Base-by-base conservation (phyloP, 1,140 invertebrate genomes). In the Xylocopa sonorina region DNA sequence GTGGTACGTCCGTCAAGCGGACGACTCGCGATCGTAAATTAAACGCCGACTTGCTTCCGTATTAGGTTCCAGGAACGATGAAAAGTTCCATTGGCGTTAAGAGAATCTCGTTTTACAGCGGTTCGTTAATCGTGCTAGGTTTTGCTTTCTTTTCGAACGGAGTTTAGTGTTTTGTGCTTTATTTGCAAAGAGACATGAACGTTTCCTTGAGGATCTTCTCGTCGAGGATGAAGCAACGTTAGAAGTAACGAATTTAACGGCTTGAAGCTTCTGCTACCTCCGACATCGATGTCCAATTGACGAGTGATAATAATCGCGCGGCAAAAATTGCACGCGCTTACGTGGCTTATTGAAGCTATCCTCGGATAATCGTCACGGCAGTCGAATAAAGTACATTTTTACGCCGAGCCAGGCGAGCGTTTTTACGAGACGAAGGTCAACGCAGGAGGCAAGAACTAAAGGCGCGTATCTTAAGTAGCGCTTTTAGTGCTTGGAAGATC, bases 381-480 rank as follows among this genome's bases (percentile, higher is more conserved):
- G 76, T 38, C 62, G 21, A 14, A 43, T 46, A 69, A 78, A 55
- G 66, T n/a, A 53, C 24, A 55, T 34, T 46, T 43, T 63, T n/a
- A 10, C 29, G 10, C 21, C 50, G n/a, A 51, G 16, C 18, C 14
- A 9, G 60, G 10, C 24, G 55, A 73, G 46, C 51, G 32, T 27
- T 34, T 50, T 46, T 50, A 34, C n/a, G 32, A 32, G 10, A 48
- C 41, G 71, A 64, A 75, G 58, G 60, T 18, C 60, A 7, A 14
- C 32, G 18, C 2, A 5, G 18, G 18, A 74, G 57, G 38, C 6
- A n/a, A 27, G n/a, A 73, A 21, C 18, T 38, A 51, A 74, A 74
- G 38, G 46, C 32, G 46, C 4, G 48, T 64, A 63, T 75, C 50
- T 75, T 64, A 64, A 75, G 41, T 41, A 46, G 46, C 72, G 41